Evolutionary conservation across 2,797 vertebrate genomes (phyloP), one percentile per base, ranked within the genome.

Genomic region (Esox lucius): DNA sequence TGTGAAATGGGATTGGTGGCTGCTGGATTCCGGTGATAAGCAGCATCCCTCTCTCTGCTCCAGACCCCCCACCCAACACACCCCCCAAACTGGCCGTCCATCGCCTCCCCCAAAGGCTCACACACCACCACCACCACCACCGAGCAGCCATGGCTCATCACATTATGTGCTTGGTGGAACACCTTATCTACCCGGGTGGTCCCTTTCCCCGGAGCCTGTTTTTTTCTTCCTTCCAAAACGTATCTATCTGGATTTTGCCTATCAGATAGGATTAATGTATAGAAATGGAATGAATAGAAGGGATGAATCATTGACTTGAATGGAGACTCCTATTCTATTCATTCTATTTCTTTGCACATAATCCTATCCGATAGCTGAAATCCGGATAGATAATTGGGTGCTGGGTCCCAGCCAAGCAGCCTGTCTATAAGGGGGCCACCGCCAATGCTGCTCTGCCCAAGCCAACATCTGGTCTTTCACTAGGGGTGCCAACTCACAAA

Each of bases 1-100:
- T 72, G 79, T 84, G 66, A 85, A 84, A 85, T 64, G 69, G 72
- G 56, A 83, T 83, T 74, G 26, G 71, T 72, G 74, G 72, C 74
- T 76, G 59, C 74, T 80, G 77, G 77, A 82, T 48, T 64, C 42
- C 26, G 4, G 71, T 74, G 83, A 78, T 81, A 85, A 87, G 65
- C 75, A 28, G 12, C 51, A 59, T 5, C 66, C 68, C 39, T 19
- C 53, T 56, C 53, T 59, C 7, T 19, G 61, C 51, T 71, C 15
- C 65, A 33, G 51, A 13, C 7, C 66, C 65, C 64, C 73, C 53
- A 51, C 7, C 49, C 49, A 13, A 13, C 13, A 19, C 5, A 13
- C 51, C 16, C 17, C 5, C 5, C 19, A 19, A n/a, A 19, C 51
- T 7, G 19, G 5, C 7, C 51, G 17, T 56, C 51, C 51, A 19